phyloP scores from a whole-genome alignment of 2,797 vertebrate genomes.

The Anguilla anguilla region DNA sequence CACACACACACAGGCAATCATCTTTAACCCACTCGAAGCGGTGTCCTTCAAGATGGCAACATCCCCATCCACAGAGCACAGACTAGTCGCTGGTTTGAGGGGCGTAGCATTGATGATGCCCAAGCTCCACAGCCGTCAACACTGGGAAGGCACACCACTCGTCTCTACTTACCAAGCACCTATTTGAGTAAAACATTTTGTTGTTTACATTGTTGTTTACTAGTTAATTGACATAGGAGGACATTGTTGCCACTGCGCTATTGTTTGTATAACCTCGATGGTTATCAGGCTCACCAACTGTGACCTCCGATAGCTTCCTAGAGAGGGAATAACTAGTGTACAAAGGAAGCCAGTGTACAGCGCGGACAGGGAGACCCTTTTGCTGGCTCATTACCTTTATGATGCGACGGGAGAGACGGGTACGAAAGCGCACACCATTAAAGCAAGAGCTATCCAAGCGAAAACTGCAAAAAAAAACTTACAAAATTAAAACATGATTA shows the following conservation, averaged over 20 bases:
- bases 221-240: neutral
- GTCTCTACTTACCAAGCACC: neutral
- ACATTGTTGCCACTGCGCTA: neutral
- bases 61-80: neutral
- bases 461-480: slow-evolving; percentile 32
- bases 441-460: slow-evolving; percentile 43
- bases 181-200: neutral
- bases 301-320: slow-evolving; percentile 53
- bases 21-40: neutral
- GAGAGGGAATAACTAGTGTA: slow-evolving; percentile 57
- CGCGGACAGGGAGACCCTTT: slow-evolving; percentile 42
- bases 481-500: slow-evolving; percentile 51
- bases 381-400: slow-evolving; percentile 55
- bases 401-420: slow-evolving; percentile 54
- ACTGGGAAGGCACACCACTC: neutral
- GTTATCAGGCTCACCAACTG: slow-evolving; percentile 42
- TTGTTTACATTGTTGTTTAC: neutral
- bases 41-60: neutral
- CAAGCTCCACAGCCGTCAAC: neutral
- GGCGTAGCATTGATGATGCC: neutral
- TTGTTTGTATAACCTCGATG: neutral
- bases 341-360: slow-evolving; percentile 66
- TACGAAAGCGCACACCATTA: slow-evolving; percentile 44
- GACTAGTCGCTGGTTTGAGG: neutral
- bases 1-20: neutral